These are phyloP conservation scores for Platalea minor DNA, from an alignment of 2,797 vertebrate genomes.

Conservation along the genomic window DNA sequence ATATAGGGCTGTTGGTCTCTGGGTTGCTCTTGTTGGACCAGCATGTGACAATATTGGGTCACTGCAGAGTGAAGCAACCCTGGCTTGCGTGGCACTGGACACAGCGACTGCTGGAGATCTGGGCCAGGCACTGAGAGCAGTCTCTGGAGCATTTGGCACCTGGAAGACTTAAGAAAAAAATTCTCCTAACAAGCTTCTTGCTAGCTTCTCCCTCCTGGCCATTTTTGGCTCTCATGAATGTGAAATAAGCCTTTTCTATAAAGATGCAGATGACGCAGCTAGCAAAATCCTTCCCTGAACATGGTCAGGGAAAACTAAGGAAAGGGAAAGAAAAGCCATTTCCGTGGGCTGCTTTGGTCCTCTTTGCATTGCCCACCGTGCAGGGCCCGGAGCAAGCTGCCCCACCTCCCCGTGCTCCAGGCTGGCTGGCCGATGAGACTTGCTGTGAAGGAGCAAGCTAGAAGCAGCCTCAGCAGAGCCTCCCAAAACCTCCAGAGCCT, in stretches of 20 bases:
- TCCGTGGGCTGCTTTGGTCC: background rate
- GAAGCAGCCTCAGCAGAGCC: background rate
- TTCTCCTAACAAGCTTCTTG: background rate
- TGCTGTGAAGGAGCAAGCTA: background rate
- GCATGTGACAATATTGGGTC: background rate
- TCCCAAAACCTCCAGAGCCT: background rate
- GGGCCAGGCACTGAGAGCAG: background rate
- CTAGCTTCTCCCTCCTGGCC: background rate
- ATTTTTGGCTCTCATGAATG: constrained; percentile 16
- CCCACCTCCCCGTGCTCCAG: background rate
- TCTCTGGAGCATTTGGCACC: background rate
- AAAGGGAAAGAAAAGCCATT: background rate
- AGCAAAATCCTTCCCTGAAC: constrained; percentile 13
- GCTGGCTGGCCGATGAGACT: accelerated
- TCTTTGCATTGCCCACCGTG: background rate
- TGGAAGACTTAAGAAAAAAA: background rate
- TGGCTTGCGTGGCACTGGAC: background rate
- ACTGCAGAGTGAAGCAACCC: background rate
- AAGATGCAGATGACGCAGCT: background rate
- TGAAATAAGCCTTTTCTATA: constrained; percentile 5
- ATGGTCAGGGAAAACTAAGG: background rate
- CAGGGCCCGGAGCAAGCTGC: background rate
- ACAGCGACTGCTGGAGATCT: background rate
- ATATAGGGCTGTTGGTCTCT: background rate
- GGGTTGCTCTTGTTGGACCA: background rate